phyloP scores from a whole-genome alignment of 2,113 vertebrate species.

The Mastomys coucha region DNA sequence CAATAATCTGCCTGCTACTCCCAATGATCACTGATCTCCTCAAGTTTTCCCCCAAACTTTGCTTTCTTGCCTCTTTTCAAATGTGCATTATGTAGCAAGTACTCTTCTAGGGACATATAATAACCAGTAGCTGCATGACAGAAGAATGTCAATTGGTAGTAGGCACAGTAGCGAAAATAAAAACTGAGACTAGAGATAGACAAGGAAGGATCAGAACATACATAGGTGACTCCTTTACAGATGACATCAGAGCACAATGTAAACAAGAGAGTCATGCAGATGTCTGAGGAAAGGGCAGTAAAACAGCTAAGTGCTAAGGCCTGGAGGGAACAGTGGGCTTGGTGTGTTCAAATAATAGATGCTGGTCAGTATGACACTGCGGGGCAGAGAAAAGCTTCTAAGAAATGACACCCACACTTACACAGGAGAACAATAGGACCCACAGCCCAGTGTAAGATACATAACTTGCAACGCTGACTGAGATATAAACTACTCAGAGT shows the following conservation, averaged over 20 bases:
- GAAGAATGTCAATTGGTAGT: not conserved
- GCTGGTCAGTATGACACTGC: not conserved
- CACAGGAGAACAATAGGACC: not conserved
- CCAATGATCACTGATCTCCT: not conserved
- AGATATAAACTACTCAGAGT: not conserved
- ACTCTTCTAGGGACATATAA: not conserved
- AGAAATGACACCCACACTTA: not conserved
- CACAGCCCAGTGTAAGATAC: not conserved
- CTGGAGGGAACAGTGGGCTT: not conserved
- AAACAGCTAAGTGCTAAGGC: not conserved
- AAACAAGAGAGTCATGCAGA: not conserved
- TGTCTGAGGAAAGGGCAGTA: not conserved
- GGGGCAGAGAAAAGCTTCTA: not conserved
- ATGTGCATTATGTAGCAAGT: not conserved
- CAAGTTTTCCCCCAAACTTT: too few species aligned
- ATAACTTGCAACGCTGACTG: not conserved
- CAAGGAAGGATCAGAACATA: not conserved
- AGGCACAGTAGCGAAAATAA: not conserved
- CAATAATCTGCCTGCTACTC: not conserved
- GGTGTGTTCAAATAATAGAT: not conserved
- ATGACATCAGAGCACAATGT: not conserved
- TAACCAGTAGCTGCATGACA: not conserved
- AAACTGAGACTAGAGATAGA: not conserved
- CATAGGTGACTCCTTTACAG: not conserved
- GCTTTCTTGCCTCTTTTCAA: not conserved